Evolutionary conservation across 2,797 vertebrate genomes (phyloP), one percentile per base, ranked within the genome.

Genomic region (Eutrigla gurnardus): DNA sequence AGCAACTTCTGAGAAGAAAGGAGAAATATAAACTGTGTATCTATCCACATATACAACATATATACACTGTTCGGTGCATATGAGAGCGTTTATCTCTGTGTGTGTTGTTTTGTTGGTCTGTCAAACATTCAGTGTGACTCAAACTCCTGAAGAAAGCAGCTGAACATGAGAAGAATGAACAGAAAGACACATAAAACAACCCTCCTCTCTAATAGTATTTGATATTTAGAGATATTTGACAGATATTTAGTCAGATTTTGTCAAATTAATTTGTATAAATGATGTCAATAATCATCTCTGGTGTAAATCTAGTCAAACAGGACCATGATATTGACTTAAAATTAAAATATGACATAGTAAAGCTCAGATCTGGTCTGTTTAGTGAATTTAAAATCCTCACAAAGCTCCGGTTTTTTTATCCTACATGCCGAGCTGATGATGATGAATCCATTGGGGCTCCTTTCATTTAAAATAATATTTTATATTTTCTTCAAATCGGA

Each of bases 31-130:
- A 9, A 50, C 43, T 59, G 17, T 32, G 18, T 50, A 15, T 42
- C 3, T 46, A 14, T 49, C 6, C 49, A 54, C 25, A 25, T 25
- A 25, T 1, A 25, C 25, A 25, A 25, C 25, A 25, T 25, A 25
- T 25, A 25, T 25, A 61, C 15, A 62, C 17, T 49, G 1, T 47
- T 37, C 25, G 65, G 25, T 46, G 37, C 52, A 55, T 58, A 36
- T 52, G 52, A 77, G 35, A 73, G 25, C 57, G 60, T 67, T 60
- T 61, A 68, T 65, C 39, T 13, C 36, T 47, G 17, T 75, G 33
- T 45, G 70, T 69, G 32, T 70, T 32, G 61, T 53, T 58, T 54
- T 53, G 75, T 61, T 60, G 54, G 75, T 78, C 71, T 58, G 58
- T 70, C 75, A 5, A 59, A 45, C 13, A 65, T 67, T 45, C 37